phyloP scores from a whole-genome alignment of 2,797 vertebrate genomes.

The Geotrypetes seraphini region DNA sequence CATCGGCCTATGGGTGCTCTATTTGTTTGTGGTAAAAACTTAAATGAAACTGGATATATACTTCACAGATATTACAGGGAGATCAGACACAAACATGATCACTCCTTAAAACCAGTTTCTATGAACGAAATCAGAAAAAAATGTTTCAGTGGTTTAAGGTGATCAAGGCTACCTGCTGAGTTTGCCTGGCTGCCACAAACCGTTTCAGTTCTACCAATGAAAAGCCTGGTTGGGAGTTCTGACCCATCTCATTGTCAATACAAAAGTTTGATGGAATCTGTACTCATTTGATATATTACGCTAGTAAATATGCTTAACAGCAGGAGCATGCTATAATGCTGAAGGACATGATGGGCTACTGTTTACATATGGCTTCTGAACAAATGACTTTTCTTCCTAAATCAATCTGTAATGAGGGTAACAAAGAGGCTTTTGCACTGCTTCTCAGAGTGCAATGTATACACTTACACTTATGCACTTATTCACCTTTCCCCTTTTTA shows the following conservation, averaged over 20 bases:
- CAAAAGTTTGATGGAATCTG: not conserved
- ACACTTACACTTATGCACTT: not conserved
- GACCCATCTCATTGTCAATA: not conserved
- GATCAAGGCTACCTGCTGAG: no score
- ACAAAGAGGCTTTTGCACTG: slow-evolving; percentile 1
- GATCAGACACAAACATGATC: slow-evolving; percentile 1
- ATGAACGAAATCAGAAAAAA: no score
- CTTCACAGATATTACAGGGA: not conserved
- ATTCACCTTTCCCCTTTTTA: slow-evolving; percentile 7
- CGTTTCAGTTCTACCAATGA: no score
- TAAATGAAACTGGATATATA: no score
- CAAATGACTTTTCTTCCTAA: slow-evolving; percentile 5
- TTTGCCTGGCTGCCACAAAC: no score
- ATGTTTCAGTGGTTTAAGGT: no score
- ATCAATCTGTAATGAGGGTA: slow-evolving; percentile 7
- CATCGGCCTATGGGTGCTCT: no score
- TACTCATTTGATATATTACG: not conserved
- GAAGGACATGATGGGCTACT: slow-evolving; percentile 15
- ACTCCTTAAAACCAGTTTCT: no score
- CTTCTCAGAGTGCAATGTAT: not conserved
- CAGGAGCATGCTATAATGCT: slow-evolving; percentile 1
- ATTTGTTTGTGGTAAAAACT: no score
- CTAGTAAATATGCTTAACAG: slow-evolving; percentile 12
- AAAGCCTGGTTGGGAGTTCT: accelerated
- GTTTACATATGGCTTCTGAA: slow-evolving; percentile 22